A percentile compares a stretch with the other conserved stretches of the same genome.
These are phyloP conservation scores for Orthonychiurus folsomi DNA, from an alignment of 2,888 invertebrate species.

Conservation along the genomic window DNA sequence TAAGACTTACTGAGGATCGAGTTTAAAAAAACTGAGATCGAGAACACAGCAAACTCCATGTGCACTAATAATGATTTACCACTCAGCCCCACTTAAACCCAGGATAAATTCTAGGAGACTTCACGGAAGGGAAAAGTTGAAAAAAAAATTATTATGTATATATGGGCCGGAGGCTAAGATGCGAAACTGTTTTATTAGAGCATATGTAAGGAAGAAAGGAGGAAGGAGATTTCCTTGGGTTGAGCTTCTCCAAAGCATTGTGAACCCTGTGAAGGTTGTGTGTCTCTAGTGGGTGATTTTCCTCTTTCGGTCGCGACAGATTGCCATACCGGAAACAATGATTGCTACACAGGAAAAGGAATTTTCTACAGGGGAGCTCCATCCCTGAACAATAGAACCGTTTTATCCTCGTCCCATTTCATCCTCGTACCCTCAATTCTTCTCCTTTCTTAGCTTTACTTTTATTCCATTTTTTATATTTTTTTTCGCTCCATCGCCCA, in stretches of 20 bases:
- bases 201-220: not conserved
- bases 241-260: not conserved
- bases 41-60: too few relatives aligned
- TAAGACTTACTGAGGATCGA: too few relatives aligned
- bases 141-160: too few relatives aligned
- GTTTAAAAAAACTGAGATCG: too few relatives aligned
- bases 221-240: not conserved
- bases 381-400: slow-evolving; percentile 11
- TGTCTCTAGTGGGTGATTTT: slow-evolving; percentile 13
- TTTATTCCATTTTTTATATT: slow-evolving; percentile 1
- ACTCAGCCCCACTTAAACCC: too few relatives aligned
- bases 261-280: not conserved
- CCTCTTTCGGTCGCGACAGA: slow-evolving; percentile 10
- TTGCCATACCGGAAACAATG: slow-evolving; percentile 12
- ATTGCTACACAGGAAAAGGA: slow-evolving; percentile 11
- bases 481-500: slow-evolving; percentile 1
- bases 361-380: not conserved
- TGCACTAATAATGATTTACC: too few relatives aligned
- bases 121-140: too few relatives aligned
- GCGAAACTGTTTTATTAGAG: not conserved
- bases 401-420: slow-evolving; percentile 17
- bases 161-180: not conserved
- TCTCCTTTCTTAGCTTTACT: slow-evolving; percentile 6
- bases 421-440: slow-evolving; percentile 8
- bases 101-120: too few relatives aligned